Percentiles rank a stretch among this genome's conserved stretches.
These are phyloP conservation scores for Garrulus glandarius DNA, from an alignment of 2,797 vertebrate species.

Conservation along the genomic window DNA sequence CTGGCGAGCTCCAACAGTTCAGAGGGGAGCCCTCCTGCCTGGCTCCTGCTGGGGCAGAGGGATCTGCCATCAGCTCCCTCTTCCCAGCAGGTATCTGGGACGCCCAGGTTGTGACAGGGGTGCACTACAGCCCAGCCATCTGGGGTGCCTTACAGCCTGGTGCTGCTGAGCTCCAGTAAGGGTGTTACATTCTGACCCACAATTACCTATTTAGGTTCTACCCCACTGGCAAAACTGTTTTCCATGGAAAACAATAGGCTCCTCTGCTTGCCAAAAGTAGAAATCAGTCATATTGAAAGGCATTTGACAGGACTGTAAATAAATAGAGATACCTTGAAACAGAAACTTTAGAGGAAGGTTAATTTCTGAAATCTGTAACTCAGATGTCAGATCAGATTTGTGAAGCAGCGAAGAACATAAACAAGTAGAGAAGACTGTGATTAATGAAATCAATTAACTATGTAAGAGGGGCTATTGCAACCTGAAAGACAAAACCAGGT, in stretches of 20 bases:
- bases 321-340: conserved; percentile 48
- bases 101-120: not conserved
- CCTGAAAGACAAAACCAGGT: not conserved
- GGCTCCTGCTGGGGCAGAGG: not conserved
- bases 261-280: conserved; percentile 18
- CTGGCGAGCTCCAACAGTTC: fast-evolving
- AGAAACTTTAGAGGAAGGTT: conserved; percentile 55
- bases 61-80: not conserved
- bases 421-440: conserved; percentile 47
- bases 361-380: conserved; percentile 59
- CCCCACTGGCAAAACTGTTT: not conserved
- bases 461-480: not conserved
- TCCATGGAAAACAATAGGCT: conserved; percentile 5
- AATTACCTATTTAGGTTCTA: not conserved
- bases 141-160: not conserved
- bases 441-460: conserved; percentile 58
- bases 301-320: conserved; percentile 52
- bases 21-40: not conserved
- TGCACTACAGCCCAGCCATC: not conserved
- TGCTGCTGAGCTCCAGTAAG: not conserved
- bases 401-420: conserved; percentile 36
- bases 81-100: not conserved
- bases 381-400: conserved; percentile 45
- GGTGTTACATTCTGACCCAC: not conserved
- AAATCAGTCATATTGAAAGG: conserved; percentile 25